Base-by-base conservation (phyloP, 35 echinoderm and acorn worm genomes). In the Anneissia japonica region DNA sequence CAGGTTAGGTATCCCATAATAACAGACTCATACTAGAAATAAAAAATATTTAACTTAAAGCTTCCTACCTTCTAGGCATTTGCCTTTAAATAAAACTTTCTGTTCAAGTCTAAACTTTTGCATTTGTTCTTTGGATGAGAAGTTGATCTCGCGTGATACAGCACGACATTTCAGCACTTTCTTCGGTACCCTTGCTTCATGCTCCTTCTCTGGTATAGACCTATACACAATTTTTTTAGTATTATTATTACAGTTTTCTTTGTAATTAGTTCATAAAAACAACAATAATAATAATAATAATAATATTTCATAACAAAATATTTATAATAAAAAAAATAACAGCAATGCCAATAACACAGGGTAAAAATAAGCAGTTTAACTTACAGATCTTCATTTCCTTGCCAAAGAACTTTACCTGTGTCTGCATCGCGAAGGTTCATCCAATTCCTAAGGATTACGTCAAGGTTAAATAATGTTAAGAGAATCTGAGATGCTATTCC, bases 371-470 rank as follows among this genome's bases (percentile, higher is more conserved):
- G n/a, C n/a, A n/a, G n/a, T n/a, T 64, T 64, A 64, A 99, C 96
- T 99, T 90, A 99, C 96, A 99, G 80, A 83, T 99, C 96, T 79
- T 99, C 96, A 86, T 84, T 91, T 26, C 92, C 92, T 83, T 99
- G 96, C 96, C 96, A 99, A 83, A 99, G 76, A 34, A 99, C 91
- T 82, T 93, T 94, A 23, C 96, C 96, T 55, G 92, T 94, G 72
- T 99, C 96, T 83, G 96, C 96, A 87, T 99, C 96, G 89, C 96
- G 26, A 17, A 99, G 84, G 46, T 99, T 99, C 96, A 99, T 99
- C 96, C 96, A 99, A 83, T 99, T 99, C 88, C 95, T 98, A 90
- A 82, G 14, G 14, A 43, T 43, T 43, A 14, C 14, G 40, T 43
- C 14, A 43, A 43, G 40, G 40, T 43, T 43, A 43, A 43, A 43